Percentiles rank a stretch among this genome's conserved stretches.
phyloP scores from a whole-genome alignment of 2,888 invertebrate genomes.

The Diadegma fenestrale region DNA sequence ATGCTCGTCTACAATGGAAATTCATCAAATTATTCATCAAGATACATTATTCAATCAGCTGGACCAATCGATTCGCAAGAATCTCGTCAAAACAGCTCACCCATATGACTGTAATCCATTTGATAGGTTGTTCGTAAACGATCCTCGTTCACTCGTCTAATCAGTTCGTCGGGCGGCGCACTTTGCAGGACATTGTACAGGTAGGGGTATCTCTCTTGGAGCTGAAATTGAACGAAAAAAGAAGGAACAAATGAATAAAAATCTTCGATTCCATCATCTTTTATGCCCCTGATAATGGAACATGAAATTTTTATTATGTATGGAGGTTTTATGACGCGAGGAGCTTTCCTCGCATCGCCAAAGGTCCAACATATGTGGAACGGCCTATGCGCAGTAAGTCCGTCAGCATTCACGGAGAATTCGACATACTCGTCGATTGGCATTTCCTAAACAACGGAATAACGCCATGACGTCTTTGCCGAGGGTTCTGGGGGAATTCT shows the following conservation, averaged over 20 bases:
- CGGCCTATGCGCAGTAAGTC: too few relatives aligned
- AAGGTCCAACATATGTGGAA: too few relatives aligned
- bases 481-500: too few relatives aligned
- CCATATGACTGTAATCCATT: slow-evolving; percentile 86
- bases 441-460: too few relatives aligned
- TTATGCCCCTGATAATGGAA: slow-evolving; percentile 54
- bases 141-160: slow-evolving; percentile 88
- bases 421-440: too few relatives aligned
- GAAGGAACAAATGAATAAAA: neutral
- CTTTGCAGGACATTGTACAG: slow-evolving; percentile 88
- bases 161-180: slow-evolving; percentile 86
- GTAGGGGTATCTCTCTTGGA: slow-evolving; percentile 88
- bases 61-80: neutral
- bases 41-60: neutral
- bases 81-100: slow-evolving; percentile 76
- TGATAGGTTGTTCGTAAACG: slow-evolving; percentile 87
- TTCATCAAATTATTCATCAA: neutral
- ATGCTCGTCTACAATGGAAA: slow-evolving; percentile 81
- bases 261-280: neutral
- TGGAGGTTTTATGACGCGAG: too few relatives aligned
- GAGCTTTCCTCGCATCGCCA: too few relatives aligned
- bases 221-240: slow-evolving; percentile 81
- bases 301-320: too few relatives aligned
- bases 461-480: too few relatives aligned
- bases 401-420: too few relatives aligned